Conservation (phyloP, 1,140 invertebrate genomes). For the Saccostrea glomerata region DNA sequence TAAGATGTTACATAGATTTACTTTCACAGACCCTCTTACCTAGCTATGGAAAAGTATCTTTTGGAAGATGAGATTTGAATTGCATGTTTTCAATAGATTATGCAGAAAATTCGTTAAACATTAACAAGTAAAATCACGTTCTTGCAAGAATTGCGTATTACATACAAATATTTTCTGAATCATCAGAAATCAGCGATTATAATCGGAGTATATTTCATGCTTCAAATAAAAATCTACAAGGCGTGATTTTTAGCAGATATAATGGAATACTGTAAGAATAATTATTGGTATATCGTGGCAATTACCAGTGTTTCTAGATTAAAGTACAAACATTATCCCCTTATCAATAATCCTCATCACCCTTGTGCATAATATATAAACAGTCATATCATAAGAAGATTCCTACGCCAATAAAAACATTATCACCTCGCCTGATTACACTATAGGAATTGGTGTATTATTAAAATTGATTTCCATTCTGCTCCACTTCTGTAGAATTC, state of each 20-base stretch:
- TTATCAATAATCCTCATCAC: not conserved
- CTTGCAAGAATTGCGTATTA: no score
- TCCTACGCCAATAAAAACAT: not conserved
- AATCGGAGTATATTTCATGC: no score
- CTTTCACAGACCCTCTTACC: not conserved
- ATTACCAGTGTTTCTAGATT: not conserved
- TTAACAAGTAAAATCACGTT: no score
- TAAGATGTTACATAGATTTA: no score
- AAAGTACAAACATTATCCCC: not conserved
- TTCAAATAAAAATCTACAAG: not conserved
- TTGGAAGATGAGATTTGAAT: no score
- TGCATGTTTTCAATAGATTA: no score
- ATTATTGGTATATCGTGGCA: conserved; percentile 4
- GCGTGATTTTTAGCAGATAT: not conserved
- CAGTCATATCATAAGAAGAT: not conserved
- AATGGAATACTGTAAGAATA: not conserved
- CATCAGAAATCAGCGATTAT: no score
- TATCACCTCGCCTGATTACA: conserved; percentile 1
- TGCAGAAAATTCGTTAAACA: no score
- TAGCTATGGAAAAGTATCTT: not conserved
- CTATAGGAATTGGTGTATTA: not conserved
- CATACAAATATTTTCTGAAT: no score
- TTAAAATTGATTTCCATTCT: not conserved
- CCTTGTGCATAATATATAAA: not conserved
- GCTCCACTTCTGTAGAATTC: not conserved